Percentiles rank a stretch among this genome's conserved stretches.
These are phyloP conservation scores for Agrotis ipsilon DNA, from an alignment of 2,888 invertebrate species.

Conservation along the genomic window DNA sequence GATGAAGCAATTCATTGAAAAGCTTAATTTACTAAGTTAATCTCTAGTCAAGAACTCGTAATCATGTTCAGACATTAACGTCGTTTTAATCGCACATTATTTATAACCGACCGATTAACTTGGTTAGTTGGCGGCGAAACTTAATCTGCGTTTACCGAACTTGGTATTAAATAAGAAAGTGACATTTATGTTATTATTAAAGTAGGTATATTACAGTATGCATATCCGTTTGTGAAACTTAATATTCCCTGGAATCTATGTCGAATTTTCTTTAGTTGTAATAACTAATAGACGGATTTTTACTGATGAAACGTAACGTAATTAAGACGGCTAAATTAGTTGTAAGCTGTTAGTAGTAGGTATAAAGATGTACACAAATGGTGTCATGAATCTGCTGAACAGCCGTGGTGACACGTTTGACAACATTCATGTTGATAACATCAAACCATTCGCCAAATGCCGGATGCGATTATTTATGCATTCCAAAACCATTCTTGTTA, in stretches of 20 bases:
- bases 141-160: conserved; percentile 41
- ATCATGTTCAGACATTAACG: conserved; percentile 53
- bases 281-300: background rate
- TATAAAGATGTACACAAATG: too few relatives aligned
- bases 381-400: too few relatives aligned
- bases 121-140: conserved; percentile 43
- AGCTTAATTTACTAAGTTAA: conserved; percentile 45
- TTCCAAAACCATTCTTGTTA: background rate
- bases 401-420: background rate
- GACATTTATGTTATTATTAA: conserved; percentile 55
- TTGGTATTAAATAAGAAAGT: conserved; percentile 41
- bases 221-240: conserved; percentile 17
- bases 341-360: background rate
- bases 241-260: background rate
- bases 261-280: background rate
- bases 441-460: conserved; percentile 4
- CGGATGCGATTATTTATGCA: conserved; percentile 25
- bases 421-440: background rate
- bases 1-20: conserved; percentile 43
- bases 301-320: background rate
- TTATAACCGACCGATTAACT: conserved; percentile 56
- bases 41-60: conserved; percentile 28
- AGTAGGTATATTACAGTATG: conserved; percentile 3
- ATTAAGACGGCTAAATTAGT: background rate
- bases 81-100: conserved; percentile 59